A percentile compares a stretch with the other conserved stretches of the same genome.
Conservation (phyloP, 2,797 vertebrate genomes). For the Xyrichtys novacula region DNA sequence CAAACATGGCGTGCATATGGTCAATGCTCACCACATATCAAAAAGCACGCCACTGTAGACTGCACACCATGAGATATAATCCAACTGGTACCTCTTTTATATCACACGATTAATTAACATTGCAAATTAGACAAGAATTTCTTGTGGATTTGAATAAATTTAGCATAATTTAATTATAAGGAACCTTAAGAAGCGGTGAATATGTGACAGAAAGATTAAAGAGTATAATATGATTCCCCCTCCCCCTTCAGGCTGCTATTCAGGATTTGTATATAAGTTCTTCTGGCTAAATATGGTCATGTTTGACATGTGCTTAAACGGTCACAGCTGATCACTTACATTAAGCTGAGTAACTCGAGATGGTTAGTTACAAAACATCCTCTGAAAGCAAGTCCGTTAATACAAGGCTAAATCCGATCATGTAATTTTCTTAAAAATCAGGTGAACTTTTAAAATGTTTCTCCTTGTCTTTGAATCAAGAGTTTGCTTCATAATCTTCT, state of each 20-base stretch:
- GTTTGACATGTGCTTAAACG: slow-evolving; percentile 54
- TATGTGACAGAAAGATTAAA: slow-evolving; percentile 54
- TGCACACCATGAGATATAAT: slow-evolving; percentile 3
- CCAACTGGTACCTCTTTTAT: slow-evolving; percentile 2
- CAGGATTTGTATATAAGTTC: slow-evolving; percentile 43
- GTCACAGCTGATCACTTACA: slow-evolving; percentile 35
- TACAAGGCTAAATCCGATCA: neutral
- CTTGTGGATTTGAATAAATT: slow-evolving; percentile 15
- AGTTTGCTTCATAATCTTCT: neutral
- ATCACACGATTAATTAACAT: slow-evolving; percentile 8
- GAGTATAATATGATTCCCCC: slow-evolving; percentile 30
- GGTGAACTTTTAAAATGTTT: neutral
- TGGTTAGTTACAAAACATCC: slow-evolving; percentile 18
- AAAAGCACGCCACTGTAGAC: neutral
- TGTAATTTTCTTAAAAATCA: neutral
- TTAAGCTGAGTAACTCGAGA: slow-evolving; percentile 36
- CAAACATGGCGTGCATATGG: slow-evolving; percentile 18
- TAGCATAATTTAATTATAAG: slow-evolving; percentile 15
- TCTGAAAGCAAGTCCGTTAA: neutral
- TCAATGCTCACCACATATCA: slow-evolving; percentile 34
- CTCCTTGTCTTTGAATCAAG: neutral
- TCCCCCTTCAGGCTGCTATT: neutral
- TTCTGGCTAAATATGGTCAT: slow-evolving; percentile 31
- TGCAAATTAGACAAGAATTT: slow-evolving; percentile 16
- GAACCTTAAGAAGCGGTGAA: slow-evolving; percentile 18